A percentile compares a stretch with the other conserved stretches of the same genome.
These are phyloP conservation scores for Caenorhabditis sinica DNA, from an alignment of 2,888 invertebrate genomes.

Conservation along the genomic window DNA sequence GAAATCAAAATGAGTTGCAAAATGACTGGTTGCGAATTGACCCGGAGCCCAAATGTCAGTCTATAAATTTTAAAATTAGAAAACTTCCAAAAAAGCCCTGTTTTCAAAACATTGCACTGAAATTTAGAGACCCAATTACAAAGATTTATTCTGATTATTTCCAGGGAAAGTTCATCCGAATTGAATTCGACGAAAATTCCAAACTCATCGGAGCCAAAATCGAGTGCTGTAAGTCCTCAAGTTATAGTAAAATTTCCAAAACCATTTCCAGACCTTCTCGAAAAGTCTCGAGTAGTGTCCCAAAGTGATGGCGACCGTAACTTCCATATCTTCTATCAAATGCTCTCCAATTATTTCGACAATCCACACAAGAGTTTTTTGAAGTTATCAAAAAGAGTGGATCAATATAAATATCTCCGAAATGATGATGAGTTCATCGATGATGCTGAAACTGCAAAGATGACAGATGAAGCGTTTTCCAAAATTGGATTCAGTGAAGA, in stretches of 20 bases:
- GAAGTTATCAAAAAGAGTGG: conserved; percentile 52
- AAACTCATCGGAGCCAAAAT: conserved; percentile 79
- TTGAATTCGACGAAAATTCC: conserved; percentile 78
- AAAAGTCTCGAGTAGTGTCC: conserved; percentile 87
- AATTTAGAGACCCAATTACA: background rate
- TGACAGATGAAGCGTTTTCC: conserved; percentile 71
- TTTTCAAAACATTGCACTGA: background rate
- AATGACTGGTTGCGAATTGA: no score
- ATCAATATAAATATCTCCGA: conserved; percentile 51
- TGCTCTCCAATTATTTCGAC: conserved; percentile 83
- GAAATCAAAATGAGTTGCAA: no score
- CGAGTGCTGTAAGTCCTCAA: conserved; percentile 79
- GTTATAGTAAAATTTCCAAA: background rate
- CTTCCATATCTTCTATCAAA: conserved; percentile 89
- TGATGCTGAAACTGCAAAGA: conserved; percentile 50
- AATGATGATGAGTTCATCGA: conserved; percentile 52
- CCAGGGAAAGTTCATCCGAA: conserved; percentile 83
- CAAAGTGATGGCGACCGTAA: conserved; percentile 87
- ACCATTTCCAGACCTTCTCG: conserved; percentile 80
- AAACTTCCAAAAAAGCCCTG: no score
- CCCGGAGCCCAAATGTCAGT: no score
- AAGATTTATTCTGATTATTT: background rate
- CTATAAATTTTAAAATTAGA: no score
- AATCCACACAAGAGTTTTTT: conserved; percentile 65
- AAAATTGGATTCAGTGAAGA: conserved; percentile 73